phyloP scores from a whole-genome alignment of 2,888 invertebrate species.

The Allygus modestus region DNA sequence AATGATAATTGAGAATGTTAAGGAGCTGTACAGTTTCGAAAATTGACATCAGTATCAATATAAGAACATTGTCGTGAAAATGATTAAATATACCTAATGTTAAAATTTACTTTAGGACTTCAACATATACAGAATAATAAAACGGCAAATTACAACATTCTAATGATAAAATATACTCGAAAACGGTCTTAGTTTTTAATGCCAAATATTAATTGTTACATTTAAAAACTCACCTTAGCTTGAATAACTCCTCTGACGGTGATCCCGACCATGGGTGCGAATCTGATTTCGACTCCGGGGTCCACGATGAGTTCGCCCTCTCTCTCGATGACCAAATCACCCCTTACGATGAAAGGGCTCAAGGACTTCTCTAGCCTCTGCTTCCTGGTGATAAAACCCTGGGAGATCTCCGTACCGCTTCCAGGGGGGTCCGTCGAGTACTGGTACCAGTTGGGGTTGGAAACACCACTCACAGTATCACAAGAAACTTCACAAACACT shows the following conservation, averaged over 20 bases:
- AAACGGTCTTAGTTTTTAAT: too few relatives aligned
- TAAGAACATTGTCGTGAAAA: too few relatives aligned
- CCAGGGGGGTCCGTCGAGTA: slow-evolving; percentile 46
- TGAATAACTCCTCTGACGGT: slow-evolving; percentile 93
- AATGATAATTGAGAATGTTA: too few relatives aligned
- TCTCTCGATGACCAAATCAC: slow-evolving; percentile 88
- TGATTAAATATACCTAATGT: too few relatives aligned
- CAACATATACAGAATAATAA: too few relatives aligned
- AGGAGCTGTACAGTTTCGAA: too few relatives aligned
- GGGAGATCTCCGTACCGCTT: slow-evolving; percentile 65
- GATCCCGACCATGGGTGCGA: slow-evolving; percentile 95
- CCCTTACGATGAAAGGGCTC: slow-evolving; percentile 87
- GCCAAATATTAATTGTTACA: too few relatives aligned
- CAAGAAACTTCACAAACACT: slow-evolving; percentile 54
- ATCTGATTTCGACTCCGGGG: slow-evolving; percentile 92
- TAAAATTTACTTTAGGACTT: too few relatives aligned
- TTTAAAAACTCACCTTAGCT: slow-evolving; percentile 84
- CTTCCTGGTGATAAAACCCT: slow-evolving; percentile 80
- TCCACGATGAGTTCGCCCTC: slow-evolving; percentile 91
- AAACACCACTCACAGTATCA: slow-evolving; percentile 33
- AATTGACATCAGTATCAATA: too few relatives aligned
- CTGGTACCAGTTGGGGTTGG: slow-evolving; percentile 47
- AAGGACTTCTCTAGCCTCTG: slow-evolving; percentile 77
- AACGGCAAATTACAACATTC: too few relatives aligned
- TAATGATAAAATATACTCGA: too few relatives aligned